Evolutionary conservation across 1,140 invertebrate species (phyloP), one percentile per base, ranked within the genome.

Genomic region (Trachymyrmex septentrionalis): DNA sequence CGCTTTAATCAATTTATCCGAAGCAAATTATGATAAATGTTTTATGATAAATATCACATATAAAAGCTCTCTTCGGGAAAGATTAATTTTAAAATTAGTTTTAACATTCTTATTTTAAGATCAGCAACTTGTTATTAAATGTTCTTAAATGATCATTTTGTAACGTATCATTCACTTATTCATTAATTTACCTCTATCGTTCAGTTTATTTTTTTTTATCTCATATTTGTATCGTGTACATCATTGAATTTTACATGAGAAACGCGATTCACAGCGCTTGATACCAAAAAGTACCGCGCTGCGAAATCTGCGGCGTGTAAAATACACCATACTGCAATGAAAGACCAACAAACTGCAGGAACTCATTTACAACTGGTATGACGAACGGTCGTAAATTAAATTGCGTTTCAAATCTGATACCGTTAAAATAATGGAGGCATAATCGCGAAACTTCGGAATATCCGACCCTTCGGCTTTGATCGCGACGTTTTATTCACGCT

Each of bases 321-420:
- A 84, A 84, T 48, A 82, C 14, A 24, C 12, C 24, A 10, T 66
- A 53, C 7, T 16, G 57, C 38, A 84, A 44, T 50, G 69, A 84
- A 73, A 84, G 55, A 84, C 44, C 24, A 75, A 30, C 69, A 75
- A 66, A 50, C 53, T 61, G 55, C 55, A n/a, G 12, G 55, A 73
- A 84, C 69, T 84, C 69, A 50, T 84, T 84, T 84, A 84, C 38
- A 73, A 84, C 80, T 73, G 4, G 12, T 61, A 27, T 53, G 57
- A 55, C 67, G 53, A 27, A 27, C 77, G 63, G 63, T 50, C 69
- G 80, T 84, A 84, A 84, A 84, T 84, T 73, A 75, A 75, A 38
- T 84, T 84, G 80, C 80, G 69, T 75, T 84, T 84, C 55, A 75
- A 75, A 84, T 84, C 80, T 84, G 80, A 84, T 84, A 84, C 2